phyloP scores from a whole-genome alignment of 1,140 invertebrate species.

The Psilanteris sp. region DNA sequence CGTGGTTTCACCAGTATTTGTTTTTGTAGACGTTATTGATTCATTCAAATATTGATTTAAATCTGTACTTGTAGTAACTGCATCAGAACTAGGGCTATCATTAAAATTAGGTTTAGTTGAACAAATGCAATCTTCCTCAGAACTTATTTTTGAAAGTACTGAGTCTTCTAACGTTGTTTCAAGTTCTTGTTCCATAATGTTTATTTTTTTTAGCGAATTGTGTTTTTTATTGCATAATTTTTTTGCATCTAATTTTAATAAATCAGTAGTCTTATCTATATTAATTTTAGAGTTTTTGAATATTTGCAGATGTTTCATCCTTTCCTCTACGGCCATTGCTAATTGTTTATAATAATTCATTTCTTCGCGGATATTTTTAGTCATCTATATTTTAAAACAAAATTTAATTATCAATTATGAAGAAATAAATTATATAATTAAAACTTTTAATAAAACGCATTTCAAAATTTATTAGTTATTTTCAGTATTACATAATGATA shows the following conservation, averaged over 20 bases:
- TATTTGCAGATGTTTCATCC: constrained; percentile 66
- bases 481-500: too few relatives aligned
- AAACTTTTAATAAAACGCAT: too few relatives aligned
- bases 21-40: constrained; percentile 53
- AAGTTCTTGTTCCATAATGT: constrained; percentile 5
- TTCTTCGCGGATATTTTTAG: constrained; percentile 82
- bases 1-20: constrained; percentile 62
- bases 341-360: constrained; percentile 84
- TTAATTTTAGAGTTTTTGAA: constrained; percentile 7
- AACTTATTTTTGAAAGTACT: constrained; percentile 32
- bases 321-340: constrained; percentile 82
- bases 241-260: constrained; percentile 12
- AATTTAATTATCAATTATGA: too few relatives aligned
- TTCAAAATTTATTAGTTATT: too few relatives aligned
- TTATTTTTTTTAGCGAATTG: background rate
- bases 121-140: constrained; percentile 51
- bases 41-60: constrained; percentile 67
- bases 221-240: background rate
- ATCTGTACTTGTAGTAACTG: constrained; percentile 63
- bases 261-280: background rate
- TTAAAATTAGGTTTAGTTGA: constrained; percentile 35
- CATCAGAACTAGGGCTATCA: constrained; percentile 60
- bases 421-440: too few relatives aligned
- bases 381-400: too few relatives aligned
- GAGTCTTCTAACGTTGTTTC: constrained; percentile 26